A percentile compares a stretch with the other conserved stretches of the same genome.
Conservation (phyloP, 2,797 vertebrate species). For the Poeciliopsis presidionis region DNA sequence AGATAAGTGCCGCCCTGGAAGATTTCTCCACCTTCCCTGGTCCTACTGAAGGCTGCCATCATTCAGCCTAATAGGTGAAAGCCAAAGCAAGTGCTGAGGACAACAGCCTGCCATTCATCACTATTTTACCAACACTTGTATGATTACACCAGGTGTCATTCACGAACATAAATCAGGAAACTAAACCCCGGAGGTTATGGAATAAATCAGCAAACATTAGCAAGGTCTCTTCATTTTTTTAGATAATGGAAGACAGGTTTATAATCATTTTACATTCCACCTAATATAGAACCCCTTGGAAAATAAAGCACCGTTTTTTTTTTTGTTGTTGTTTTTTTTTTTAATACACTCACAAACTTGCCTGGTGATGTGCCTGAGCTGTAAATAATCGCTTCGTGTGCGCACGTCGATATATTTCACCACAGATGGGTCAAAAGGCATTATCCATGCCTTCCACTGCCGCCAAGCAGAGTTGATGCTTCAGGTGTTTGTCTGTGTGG, state of each 20-base stretch:
- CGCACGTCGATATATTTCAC: constrained; percentile 62
- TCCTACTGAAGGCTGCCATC: constrained; percentile 48
- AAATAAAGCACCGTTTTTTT: constrained; percentile 62
- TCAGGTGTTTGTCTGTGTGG: constrained; percentile 61
- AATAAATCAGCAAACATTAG: constrained; percentile 78
- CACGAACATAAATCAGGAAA: constrained; percentile 71
- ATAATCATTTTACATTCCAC: constrained; percentile 73
- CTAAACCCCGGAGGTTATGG: constrained; percentile 61
- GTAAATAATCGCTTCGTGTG: constrained; percentile 65
- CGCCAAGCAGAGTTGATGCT: constrained; percentile 60
- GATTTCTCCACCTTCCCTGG: constrained; percentile 29
- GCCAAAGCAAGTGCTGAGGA: constrained; percentile 60
- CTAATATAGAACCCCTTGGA: constrained; percentile 66
- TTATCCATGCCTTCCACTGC: constrained; percentile 47
- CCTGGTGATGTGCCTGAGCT: constrained; percentile 54
- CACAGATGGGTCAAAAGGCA: constrained; percentile 66
- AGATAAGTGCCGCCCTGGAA: constrained; percentile 2
- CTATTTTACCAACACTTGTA: constrained; percentile 78
- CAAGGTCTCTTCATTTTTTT: constrained; percentile 67
- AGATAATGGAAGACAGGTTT: constrained; percentile 77
- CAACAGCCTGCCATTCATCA: constrained; percentile 72
- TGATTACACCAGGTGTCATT: constrained; percentile 68
- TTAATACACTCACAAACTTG: constrained; percentile 49
- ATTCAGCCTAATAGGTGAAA: constrained; percentile 64
- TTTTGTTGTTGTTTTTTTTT: constrained; percentile 21